Evolutionary conservation across 1,140 invertebrate species (phyloP), one percentile per base, ranked within the genome.

Genomic region (Bombus difficillimus): DNA sequence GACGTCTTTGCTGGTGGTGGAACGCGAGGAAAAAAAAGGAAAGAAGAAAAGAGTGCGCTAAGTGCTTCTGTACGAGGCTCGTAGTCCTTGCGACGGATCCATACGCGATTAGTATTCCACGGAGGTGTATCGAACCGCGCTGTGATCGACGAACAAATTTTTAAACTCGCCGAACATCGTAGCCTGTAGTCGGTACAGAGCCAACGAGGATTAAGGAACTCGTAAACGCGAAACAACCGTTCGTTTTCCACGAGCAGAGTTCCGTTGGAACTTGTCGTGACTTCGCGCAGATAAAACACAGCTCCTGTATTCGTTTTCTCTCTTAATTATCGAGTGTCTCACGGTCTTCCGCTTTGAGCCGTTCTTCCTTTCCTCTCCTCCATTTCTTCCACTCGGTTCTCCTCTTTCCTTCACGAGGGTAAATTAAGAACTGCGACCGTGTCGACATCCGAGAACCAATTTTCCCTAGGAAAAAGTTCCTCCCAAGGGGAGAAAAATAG

Each of bases 271-370:
- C 32, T 18, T 43, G 39, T 75, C 64, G 66, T 59, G 69, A 81
- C 75, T 39, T 6, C 22, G 53, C 25, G 72, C 74, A 86, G 73
- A 86, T 78, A 78, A 66, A 68, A 85, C 43, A 85, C 76, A 37
- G 68, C 71, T 73, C 75, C 78, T 78, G 59, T 78, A 76, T 69
- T 79, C 69, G 79, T 87, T 90, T 85, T 78, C 82, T 87, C 87
- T 82, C 75, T 87, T 89, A 90, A 90, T 90, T 87, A 90, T 87
- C 86, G 68, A 87, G 78, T 73, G 79, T 89, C 85, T 89, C 81
- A 78, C 88, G 77, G 64, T 78, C 84, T 83, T 64, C 75, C 79
- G 83, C 59, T 77, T 71, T 64, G 79, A 77, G 18, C 41, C 66
- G 72, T 74, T 10, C n/a, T 47, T 34, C 47, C 69, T 32, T n/a